phyloP scores from a whole-genome alignment of 53 echinoderm and acorn worm genomes.

The Henricia sp. region DNA sequence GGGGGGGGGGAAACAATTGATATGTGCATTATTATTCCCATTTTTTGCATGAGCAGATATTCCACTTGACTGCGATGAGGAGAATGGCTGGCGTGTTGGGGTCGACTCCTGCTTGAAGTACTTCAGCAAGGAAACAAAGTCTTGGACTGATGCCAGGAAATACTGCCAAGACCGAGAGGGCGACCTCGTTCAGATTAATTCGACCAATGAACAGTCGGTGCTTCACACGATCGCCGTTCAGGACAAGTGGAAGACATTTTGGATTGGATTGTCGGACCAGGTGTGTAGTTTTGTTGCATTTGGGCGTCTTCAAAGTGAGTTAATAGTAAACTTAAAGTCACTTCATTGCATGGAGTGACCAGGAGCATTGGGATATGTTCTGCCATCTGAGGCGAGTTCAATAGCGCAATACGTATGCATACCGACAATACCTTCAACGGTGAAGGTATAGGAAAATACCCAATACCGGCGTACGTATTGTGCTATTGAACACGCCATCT shows the following conservation, averaged over 20 bases:
- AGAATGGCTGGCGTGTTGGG: slow-evolving; percentile 72
- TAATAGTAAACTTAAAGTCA: background rate
- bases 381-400: too few species aligned
- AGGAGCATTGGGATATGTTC: too few species aligned
- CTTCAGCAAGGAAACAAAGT: slow-evolving; percentile 17
- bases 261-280: slow-evolving; percentile 88
- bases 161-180: slow-evolving; percentile 75
- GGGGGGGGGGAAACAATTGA: too few species aligned
- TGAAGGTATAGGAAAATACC: too few species aligned
- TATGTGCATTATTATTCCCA: too few species aligned
- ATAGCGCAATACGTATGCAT: too few species aligned
- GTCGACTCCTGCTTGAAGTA: slow-evolving; percentile 77
- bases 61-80: slow-evolving; percentile 79
- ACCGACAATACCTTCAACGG: too few species aligned
- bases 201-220: slow-evolving; percentile 62
- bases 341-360: background rate
- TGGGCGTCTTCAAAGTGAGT: background rate
- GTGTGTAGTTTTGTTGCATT: background rate
- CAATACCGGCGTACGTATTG: too few species aligned
- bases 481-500: too few species aligned
- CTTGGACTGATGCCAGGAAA: slow-evolving; percentile 73
- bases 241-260: slow-evolving; percentile 55
- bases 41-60: slow-evolving; percentile 32
- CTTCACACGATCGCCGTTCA: slow-evolving; percentile 50
- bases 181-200: slow-evolving; percentile 63